phyloP scores from a whole-genome alignment of 2,797 vertebrate genomes.

The Oophaga sylvatica region DNA sequence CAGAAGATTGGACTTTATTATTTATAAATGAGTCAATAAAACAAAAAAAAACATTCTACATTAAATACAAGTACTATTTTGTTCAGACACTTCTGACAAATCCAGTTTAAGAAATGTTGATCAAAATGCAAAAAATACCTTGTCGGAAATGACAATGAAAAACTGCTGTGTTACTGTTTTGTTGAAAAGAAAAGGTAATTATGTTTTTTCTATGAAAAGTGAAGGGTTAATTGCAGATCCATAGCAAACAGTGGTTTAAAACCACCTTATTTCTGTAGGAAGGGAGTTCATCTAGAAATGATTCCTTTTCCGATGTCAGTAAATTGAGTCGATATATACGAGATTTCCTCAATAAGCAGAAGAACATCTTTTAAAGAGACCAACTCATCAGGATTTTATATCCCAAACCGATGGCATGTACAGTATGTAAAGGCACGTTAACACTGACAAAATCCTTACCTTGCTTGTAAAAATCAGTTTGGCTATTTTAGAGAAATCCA shows the following conservation, averaged over 20 bases:
- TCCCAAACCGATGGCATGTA: too few species aligned
- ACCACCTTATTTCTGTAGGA: too few species aligned
- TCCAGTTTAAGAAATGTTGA: neutral
- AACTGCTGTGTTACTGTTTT: neutral
- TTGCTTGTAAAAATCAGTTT: too few species aligned
- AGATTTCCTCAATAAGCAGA: neutral
- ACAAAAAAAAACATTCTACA: too few species aligned
- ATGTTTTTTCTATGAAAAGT: neutral
- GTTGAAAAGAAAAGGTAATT: neutral
- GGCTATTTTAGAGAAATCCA: too few species aligned
- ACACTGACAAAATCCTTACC: too few species aligned
- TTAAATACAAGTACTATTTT: too few species aligned
- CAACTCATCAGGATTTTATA: too few species aligned
- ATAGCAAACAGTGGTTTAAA: constrained; percentile 1
- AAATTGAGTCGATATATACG: neutral
- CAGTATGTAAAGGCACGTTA: too few species aligned
- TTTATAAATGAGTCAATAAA: neutral
- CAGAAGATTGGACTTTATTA: neutral
- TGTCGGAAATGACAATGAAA: neutral
- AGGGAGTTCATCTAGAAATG: neutral
- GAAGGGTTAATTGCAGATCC: too few species aligned
- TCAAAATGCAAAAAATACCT: neutral
- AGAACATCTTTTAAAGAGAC: neutral
- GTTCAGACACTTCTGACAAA: neutral
- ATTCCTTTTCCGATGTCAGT: neutral